These are phyloP conservation scores for Nasonovia ribisnigri DNA, from an alignment of 2,888 invertebrate species.

Conservation along the genomic window DNA sequence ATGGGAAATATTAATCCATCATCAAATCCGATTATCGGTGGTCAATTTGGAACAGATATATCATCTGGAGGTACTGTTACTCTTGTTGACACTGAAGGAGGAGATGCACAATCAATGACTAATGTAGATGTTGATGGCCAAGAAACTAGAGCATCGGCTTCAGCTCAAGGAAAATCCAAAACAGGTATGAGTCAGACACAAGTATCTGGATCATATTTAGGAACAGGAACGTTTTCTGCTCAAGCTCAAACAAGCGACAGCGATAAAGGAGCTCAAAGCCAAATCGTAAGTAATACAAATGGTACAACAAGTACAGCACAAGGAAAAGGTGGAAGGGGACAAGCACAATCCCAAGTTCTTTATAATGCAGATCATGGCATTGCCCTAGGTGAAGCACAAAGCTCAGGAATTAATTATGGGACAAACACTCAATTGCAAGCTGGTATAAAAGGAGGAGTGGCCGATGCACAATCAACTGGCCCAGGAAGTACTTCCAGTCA, in stretches of 20 bases:
- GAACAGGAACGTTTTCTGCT: slow-evolving; percentile 84
- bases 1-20: slow-evolving; percentile 8
- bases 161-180: slow-evolving; percentile 82
- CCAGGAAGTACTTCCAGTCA: slow-evolving; percentile 88
- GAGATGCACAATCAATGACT: slow-evolving; percentile 68
- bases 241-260: slow-evolving; percentile 68
- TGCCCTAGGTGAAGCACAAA: slow-evolving; percentile 81
- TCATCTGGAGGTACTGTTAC: slow-evolving; percentile 66
- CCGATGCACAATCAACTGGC: slow-evolving; percentile 87
- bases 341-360: slow-evolving; percentile 85
- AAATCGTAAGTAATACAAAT: slow-evolving; percentile 71
- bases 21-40: slow-evolving; percentile 49
- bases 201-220: slow-evolving; percentile 82
- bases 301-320: slow-evolving; percentile 83
- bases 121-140: slow-evolving; percentile 68
- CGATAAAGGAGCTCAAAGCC: slow-evolving; percentile 68
- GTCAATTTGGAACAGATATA: slow-evolving; percentile 58
- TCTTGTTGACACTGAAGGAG: slow-evolving; percentile 66
- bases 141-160: slow-evolving; percentile 80
- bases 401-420: slow-evolving; percentile 81
- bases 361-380: slow-evolving; percentile 82
- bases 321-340: slow-evolving; percentile 81
- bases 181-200: slow-evolving; percentile 85
- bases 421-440: slow-evolving; percentile 85
- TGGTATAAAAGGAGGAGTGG: slow-evolving; percentile 84